phyloP scores from a whole-genome alignment of 1,140 invertebrate genomes.

The Trigoniulus corallinus region DNA sequence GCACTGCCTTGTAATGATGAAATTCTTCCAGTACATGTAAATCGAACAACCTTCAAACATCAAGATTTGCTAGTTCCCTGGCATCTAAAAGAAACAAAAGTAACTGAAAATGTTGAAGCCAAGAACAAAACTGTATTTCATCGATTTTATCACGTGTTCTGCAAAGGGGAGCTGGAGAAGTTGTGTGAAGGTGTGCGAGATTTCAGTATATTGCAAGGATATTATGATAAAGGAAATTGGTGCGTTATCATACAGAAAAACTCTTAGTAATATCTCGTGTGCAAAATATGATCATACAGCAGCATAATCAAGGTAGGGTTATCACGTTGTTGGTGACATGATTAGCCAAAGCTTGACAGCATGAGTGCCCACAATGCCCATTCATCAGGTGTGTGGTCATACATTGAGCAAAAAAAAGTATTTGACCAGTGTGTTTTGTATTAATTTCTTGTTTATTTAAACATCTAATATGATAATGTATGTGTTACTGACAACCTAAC shows the following conservation, averaged over 20 bases:
- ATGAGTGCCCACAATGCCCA: too few relatives aligned
- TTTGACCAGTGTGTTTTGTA: too few relatives aligned
- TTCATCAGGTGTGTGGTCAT: too few relatives aligned
- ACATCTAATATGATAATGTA: too few relatives aligned
- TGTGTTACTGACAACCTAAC: too few relatives aligned
- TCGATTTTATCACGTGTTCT: conserved; percentile 90
- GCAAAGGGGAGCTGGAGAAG: conserved; percentile 58
- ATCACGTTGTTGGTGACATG: too few relatives aligned
- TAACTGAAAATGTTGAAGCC: conserved; percentile 21
- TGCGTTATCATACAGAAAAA: conserved; percentile 36
- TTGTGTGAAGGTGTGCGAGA: conserved; percentile 41
- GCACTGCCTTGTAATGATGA: neutral
- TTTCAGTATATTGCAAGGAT: conserved; percentile 44
- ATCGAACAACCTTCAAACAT: conserved; percentile 70
- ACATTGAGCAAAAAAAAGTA: too few relatives aligned
- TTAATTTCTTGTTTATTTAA: too few relatives aligned
- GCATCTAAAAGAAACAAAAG: conserved; percentile 15
- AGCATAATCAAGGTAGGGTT: too few relatives aligned
- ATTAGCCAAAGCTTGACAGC: too few relatives aligned
- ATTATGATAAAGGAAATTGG: conserved; percentile 95
- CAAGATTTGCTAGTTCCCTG: conserved; percentile 39
- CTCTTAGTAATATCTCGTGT: too few relatives aligned
- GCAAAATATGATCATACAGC: too few relatives aligned
- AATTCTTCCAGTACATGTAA: conserved; percentile 60
- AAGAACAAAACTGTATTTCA: conserved; percentile 39